Conservation (phyloP, 2,888 invertebrate species). For the Lomographa bimaculata region DNA sequence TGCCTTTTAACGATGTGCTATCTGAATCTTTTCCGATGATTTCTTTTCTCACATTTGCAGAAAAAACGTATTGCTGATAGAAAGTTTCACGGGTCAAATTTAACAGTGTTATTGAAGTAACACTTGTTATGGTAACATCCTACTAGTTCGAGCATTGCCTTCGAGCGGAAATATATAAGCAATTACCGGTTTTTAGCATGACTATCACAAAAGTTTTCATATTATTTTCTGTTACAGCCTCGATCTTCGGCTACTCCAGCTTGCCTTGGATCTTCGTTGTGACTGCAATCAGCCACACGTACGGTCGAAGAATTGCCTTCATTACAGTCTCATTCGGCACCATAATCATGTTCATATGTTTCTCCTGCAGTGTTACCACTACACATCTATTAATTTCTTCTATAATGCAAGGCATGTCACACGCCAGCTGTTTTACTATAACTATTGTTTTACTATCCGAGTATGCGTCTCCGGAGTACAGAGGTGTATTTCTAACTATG, state of each 20-base stretch:
- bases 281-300: conserved; percentile 21
- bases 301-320: conserved; percentile 35
- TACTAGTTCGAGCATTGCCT: too few species aligned
- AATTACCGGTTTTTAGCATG: too few species aligned
- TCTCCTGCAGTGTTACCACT: conserved; percentile 3
- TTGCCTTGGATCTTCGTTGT: conserved; percentile 37
- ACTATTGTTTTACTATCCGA: conserved; percentile 31
- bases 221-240: conserved; percentile 33
- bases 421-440: conserved; percentile 22
- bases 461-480: conserved; percentile 32
- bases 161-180: too few species aligned
- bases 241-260: conserved; percentile 35
- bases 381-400: conserved; percentile 3
- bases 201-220: neutral
- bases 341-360: conserved; percentile 12
- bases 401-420: conserved; percentile 8
- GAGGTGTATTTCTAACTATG: conserved; percentile 35
- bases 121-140: neutral
- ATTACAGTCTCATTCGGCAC: conserved; percentile 25
- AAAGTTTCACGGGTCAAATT: too few species aligned
- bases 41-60: too few species aligned
- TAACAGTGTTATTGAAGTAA: neutral
- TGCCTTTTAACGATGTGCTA: too few species aligned
- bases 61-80: too few species aligned
- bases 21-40: too few species aligned